Evolutionary conservation across 2,797 vertebrate species (phyloP).

Genomic region (Novumbra hubbsi): DNA sequence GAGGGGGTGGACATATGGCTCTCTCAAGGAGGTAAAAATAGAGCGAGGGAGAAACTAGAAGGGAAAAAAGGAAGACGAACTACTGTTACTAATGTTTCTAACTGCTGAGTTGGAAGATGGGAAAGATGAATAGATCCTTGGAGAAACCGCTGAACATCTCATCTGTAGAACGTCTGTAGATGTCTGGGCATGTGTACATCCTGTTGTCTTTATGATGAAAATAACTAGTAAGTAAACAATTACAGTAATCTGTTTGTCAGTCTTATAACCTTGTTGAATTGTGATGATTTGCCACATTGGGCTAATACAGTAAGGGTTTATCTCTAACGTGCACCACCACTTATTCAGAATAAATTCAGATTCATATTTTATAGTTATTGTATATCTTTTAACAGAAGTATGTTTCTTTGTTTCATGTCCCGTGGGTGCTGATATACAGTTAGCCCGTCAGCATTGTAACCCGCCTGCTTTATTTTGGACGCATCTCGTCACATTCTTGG

Average conservation of each 20-base stretch:
- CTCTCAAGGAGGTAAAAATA: slow-evolving; percentile 41
- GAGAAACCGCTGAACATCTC: slow-evolving; percentile 20
- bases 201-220: slow-evolving; percentile 64
- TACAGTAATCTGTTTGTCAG: slow-evolving; percentile 22
- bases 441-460: background rate
- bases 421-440: background rate
- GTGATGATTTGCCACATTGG: background rate
- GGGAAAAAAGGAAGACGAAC: background rate
- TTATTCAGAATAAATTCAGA: background rate
- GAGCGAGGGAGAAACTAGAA: slow-evolving; percentile 48
- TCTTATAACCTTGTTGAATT: slow-evolving; percentile 5
- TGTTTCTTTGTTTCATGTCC: background rate
- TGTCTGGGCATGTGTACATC: slow-evolving; percentile 46
- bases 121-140: slow-evolving; percentile 65
- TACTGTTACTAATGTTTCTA: slow-evolving; percentile 24
- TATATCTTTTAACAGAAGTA: background rate
- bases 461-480: slow-evolving; percentile 10
- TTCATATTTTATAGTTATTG: background rate
- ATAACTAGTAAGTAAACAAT: slow-evolving; percentile 66
- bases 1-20: slow-evolving; percentile 59
- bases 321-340: background rate
- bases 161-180: background rate
- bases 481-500: slow-evolving; percentile 11
- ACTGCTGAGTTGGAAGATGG: slow-evolving; percentile 64
- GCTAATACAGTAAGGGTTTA: background rate